phyloP scores from a whole-genome alignment of 2,797 vertebrate species.

The Sternarchorhynchus goeldii region DNA sequence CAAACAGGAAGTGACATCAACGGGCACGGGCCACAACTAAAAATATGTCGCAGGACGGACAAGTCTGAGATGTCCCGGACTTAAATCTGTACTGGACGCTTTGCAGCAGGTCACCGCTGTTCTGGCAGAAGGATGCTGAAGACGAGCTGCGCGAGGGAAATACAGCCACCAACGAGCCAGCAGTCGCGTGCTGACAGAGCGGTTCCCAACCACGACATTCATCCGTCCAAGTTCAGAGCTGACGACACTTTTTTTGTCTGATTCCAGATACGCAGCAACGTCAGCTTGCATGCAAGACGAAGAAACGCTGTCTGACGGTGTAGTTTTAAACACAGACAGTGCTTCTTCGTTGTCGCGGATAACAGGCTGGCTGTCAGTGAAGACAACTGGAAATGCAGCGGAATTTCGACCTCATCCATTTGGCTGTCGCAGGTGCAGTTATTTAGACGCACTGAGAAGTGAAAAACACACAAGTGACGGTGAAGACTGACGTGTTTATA shows the following conservation, averaged over 20 bases:
- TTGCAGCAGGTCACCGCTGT: constrained; percentile 59
- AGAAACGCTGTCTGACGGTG: constrained; percentile 47
- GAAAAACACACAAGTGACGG: constrained; percentile 17
- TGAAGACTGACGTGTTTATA: constrained; percentile 18
- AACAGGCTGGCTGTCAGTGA: constrained; percentile 9
- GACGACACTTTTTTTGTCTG: constrained; percentile 65
- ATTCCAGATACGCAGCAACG: constrained; percentile 63
- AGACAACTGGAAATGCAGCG: constrained; percentile 33
- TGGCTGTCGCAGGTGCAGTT: constrained; percentile 52
- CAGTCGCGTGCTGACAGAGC: constrained; percentile 70
- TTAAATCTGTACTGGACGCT: constrained; percentile 54
- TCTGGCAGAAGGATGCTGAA: constrained; percentile 66
- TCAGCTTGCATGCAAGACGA: constrained; percentile 40
- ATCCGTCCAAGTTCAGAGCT: constrained; percentile 70
- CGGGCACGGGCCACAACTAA: constrained; percentile 74
- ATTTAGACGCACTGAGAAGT: constrained; percentile 33
- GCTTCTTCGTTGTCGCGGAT: constrained; percentile 14
- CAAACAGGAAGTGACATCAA: constrained; percentile 83
- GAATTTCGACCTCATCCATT: constrained; percentile 42
- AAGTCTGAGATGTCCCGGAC: constrained; percentile 66
- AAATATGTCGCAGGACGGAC: constrained; percentile 72
- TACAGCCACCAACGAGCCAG: too few species aligned
- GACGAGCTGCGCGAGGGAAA: not conserved
- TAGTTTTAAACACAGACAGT: constrained; percentile 18
- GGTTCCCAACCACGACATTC: constrained; percentile 64